These are phyloP conservation scores for Myrmecophaga tridactyla DNA, from an alignment of 2,113 vertebrate species.

Conservation along the genomic window DNA sequence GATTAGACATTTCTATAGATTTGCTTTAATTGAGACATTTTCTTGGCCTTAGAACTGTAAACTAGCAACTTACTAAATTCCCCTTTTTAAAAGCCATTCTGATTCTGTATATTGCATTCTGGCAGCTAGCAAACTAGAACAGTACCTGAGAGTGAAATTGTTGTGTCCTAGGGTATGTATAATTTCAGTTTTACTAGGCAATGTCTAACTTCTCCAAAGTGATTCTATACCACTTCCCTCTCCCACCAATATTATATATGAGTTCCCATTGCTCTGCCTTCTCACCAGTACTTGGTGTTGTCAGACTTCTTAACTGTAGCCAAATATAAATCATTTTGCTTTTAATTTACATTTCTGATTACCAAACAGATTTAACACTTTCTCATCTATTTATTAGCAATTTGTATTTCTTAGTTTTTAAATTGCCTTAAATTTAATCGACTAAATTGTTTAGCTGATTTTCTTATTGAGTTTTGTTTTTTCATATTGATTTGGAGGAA, in stretches of 20 bases:
- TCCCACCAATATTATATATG: neutral
- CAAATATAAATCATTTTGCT: conserved; percentile 16
- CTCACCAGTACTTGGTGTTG: neutral
- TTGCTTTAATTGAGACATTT: too few relatives aligned
- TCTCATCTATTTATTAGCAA: neutral
- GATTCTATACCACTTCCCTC: neutral
- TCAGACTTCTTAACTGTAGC: neutral
- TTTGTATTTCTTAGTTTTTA: neutral
- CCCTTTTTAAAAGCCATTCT: too few relatives aligned
- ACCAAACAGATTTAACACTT: neutral
- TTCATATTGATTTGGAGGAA: neutral
- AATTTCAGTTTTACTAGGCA: neutral
- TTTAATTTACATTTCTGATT: neutral
- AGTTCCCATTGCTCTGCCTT: neutral
- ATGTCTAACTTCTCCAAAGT: neutral
- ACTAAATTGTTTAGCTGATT: neutral
- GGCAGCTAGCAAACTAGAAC: too few relatives aligned
- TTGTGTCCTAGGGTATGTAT: neutral
- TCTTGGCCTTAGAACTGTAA: too few relatives aligned
- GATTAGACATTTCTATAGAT: too few relatives aligned
- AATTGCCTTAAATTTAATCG: too few relatives aligned
- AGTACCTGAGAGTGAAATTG: neutral
- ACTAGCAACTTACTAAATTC: too few relatives aligned
- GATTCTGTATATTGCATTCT: too few relatives aligned
- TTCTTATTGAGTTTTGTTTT: neutral